Evolutionary conservation across 2,888 invertebrate genomes (phyloP).

Genomic region (Harpagoxenus sublaevis): DNA sequence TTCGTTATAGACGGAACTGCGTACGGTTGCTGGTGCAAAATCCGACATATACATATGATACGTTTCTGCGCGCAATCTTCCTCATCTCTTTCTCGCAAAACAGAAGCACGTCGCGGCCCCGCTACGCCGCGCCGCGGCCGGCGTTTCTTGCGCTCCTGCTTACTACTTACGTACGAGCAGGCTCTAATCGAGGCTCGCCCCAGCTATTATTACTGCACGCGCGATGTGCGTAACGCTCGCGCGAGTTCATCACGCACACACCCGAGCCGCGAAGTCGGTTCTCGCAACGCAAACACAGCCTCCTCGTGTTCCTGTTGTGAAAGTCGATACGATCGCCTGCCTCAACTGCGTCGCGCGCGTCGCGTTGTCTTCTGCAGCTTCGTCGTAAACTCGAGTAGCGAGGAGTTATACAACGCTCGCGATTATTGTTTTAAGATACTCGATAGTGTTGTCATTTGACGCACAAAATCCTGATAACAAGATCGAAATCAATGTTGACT

Average conservation of each 20-base stretch:
- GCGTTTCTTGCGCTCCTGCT: constrained; percentile 47
- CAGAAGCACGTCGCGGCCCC: constrained; percentile 27
- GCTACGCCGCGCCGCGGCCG: background rate
- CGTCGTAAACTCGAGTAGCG: constrained; percentile 11
- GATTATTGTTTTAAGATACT: background rate
- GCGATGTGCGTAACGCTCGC: constrained; percentile 35
- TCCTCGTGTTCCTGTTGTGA: constrained; percentile 42
- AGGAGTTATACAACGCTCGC: background rate
- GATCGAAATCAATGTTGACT: background rate
- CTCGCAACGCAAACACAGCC: constrained; percentile 30
- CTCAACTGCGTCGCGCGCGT: constrained; percentile 25
- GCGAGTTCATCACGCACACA: constrained; percentile 6
- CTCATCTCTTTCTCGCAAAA: constrained; percentile 38
- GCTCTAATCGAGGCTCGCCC: constrained; percentile 46
- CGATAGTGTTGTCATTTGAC: constrained; percentile 7
- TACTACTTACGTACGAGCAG: constrained; percentile 50
- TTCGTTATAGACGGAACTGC: constrained; percentile 46
- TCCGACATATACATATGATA: constrained; percentile 9
- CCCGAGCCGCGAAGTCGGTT: background rate
- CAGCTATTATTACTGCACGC: constrained; percentile 63
- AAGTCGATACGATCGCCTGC: constrained; percentile 32
- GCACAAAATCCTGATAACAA: background rate
- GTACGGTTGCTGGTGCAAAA: constrained; percentile 36
- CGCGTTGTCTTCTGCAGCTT: constrained; percentile 17
- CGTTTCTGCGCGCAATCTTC: background rate